Evolutionary conservation across 2,888 invertebrate species (phyloP).

Genomic region (Scaptomyza reducta): DNA sequence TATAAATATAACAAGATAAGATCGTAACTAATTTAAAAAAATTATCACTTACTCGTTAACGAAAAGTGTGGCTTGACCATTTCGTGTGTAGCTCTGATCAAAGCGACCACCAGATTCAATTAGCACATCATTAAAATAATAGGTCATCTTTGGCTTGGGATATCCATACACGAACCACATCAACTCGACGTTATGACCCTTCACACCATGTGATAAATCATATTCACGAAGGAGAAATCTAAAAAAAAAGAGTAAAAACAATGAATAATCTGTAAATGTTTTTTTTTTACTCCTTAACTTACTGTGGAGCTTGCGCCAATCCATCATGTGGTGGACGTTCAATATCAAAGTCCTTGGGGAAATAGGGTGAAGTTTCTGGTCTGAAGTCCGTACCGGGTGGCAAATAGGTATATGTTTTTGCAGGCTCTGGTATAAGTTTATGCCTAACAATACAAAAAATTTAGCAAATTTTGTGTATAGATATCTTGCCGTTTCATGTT

Average conservation of each 20-base stretch:
- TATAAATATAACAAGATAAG: neutral
- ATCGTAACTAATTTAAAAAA: neutral
- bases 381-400: conserved; percentile 92
- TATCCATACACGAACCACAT: conserved; percentile 98
- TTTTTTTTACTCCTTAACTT: conserved; percentile 29
- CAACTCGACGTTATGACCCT: conserved; percentile 94
- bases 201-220: conserved; percentile 95
- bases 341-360: conserved; percentile 96
- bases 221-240: conserved; percentile 94
- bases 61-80: conserved; percentile 95
- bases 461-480: too few species aligned
- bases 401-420: conserved; percentile 91
- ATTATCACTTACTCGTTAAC: conserved; percentile 89
- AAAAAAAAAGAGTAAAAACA: neutral
- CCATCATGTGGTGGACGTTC: conserved; percentile 94
- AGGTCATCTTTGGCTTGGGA: conserved; percentile 96
- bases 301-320: conserved; percentile 91
- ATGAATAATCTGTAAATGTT: neutral
- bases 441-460: conserved; percentile 84
- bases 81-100: conserved; percentile 94
- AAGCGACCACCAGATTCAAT: conserved; percentile 93
- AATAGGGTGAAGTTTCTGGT: conserved; percentile 93
- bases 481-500: neutral
- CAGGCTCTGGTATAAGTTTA: conserved; percentile 91
- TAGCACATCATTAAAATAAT: conserved; percentile 92